Base-by-base conservation (phyloP, 2,888 invertebrate species). In the Nasonovia ribisnigri region DNA sequence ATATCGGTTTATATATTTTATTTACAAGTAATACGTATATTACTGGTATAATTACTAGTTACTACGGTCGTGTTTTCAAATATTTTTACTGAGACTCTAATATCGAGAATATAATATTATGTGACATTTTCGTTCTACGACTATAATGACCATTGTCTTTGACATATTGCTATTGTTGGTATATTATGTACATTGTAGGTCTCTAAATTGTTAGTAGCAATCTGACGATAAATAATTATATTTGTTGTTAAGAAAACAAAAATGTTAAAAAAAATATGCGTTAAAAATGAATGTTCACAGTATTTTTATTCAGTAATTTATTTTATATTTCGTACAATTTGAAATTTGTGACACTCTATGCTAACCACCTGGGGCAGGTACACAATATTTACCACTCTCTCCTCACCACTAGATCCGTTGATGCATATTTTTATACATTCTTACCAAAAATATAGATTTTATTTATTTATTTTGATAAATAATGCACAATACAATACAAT, bases 351-450 rank as follows among this genome's bases (percentile, higher is more conserved):
- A 20, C 16, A 20, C 36, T 77, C 77, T 20, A 36, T 77, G 20
- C 36, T 77, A 36, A 77, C 3, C 36, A 20, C 20, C 3, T 77
- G 8, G 36, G 1, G 0, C 20, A 6, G 3, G 20, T 77, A 3
- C 2, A 1, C 24, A 6, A 51, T 0, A 0, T 54, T 24, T 0
- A 24, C 24, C 20, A 5, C 24, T 0, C 24, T 0, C 24, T 24
- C 0, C 6, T 24, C 16, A 20, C 51, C 4, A 8, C 26, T 57
- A 36, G 8, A 77, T 36, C 20, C 20, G 36, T 77, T 77, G 77
- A 6, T 77, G 2, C 8, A 36, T 77, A 77, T 77, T 77, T 20
- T 36, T 36, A 36, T 77, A 20, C 2, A 77, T 1, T 1, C 2
- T 36, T 77, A 36, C 0, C 16, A 36, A 36, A 36, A 36, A 36